Percentiles rank a stretch among this genome's conserved stretches.
Conservation (phyloP, 1,140 invertebrate genomes). For the Aethina tumida region DNA sequence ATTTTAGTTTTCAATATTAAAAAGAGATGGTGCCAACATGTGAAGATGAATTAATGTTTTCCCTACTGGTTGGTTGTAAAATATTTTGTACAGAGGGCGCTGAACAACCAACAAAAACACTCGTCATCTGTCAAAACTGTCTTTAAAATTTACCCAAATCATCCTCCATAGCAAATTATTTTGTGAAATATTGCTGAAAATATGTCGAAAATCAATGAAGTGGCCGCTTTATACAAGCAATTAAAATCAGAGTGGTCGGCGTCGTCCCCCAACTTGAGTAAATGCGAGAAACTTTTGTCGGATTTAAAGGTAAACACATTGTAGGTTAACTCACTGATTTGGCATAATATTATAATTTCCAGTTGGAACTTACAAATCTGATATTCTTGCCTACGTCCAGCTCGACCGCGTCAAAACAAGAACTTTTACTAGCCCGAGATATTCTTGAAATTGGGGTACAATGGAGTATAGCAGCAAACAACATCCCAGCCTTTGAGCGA, state of each 20-base stretch:
- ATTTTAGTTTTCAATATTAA: no score
- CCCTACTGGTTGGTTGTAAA: no score
- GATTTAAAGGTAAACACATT: constrained; percentile 55
- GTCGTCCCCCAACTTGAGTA: constrained; percentile 54
- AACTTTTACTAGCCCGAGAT: constrained; percentile 80
- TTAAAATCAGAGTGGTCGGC: constrained; percentile 65
- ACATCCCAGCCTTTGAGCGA: constrained; percentile 87
- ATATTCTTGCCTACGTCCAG: constrained; percentile 82
- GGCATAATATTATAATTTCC: constrained; percentile 18
- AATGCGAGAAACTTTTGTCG: constrained; percentile 60
- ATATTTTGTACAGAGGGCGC: no score
- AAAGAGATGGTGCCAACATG: no score
- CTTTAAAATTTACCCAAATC: no score
- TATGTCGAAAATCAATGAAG: constrained; percentile 55
- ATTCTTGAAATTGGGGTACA: constrained; percentile 93
- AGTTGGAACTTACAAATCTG: constrained; percentile 77
- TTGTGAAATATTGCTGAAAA: constrained; percentile 14
- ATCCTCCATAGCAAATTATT: no score
- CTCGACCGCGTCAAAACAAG: constrained; percentile 67
- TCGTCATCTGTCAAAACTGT: no score
- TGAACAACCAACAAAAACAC: no score
- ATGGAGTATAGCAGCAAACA: constrained; percentile 83
- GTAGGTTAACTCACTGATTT: constrained; percentile 13
- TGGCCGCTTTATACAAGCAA: constrained; percentile 57
- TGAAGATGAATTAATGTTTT: no score